These are phyloP conservation scores for Bimastos eiseni DNA, from an alignment of 2,888 invertebrate genomes.

Conservation along the genomic window DNA sequence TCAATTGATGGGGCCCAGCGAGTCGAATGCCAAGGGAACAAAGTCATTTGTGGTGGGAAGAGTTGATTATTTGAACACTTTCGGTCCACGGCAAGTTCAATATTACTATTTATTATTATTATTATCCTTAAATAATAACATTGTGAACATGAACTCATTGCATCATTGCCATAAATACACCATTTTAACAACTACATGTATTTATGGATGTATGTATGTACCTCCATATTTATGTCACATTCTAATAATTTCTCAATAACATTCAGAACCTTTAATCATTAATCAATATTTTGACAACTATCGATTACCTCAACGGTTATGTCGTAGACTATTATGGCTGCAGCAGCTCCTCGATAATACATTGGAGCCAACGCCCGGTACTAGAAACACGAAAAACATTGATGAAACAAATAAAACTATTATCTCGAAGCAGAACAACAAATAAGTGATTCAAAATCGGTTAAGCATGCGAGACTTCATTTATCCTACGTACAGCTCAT, in stretches of 20 bases:
- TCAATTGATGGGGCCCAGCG: no score
- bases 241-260: neutral
- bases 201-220: no score
- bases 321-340: slow-evolving; percentile 63
- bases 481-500: neutral
- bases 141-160: neutral
- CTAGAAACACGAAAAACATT: slow-evolving; percentile 45
- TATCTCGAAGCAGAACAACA: neutral
- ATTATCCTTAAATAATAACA: neutral
- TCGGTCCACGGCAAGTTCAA: no score
- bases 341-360: slow-evolving; percentile 63
- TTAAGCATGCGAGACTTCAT: slow-evolving; percentile 1
- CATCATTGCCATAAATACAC: neutral
- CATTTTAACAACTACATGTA: no score
- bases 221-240: neutral
- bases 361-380: slow-evolving; percentile 63
- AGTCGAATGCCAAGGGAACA: no score
- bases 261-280: neutral
- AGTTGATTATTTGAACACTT: no score
- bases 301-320: slow-evolving; percentile 59
- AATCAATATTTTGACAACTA: neutral
- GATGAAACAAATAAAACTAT: no score
- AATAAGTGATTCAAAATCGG: neutral
- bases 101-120: no score
- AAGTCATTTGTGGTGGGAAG: no score